Conservation (phyloP, 2,888 invertebrate genomes). For the Bugulina stolonifera region DNA sequence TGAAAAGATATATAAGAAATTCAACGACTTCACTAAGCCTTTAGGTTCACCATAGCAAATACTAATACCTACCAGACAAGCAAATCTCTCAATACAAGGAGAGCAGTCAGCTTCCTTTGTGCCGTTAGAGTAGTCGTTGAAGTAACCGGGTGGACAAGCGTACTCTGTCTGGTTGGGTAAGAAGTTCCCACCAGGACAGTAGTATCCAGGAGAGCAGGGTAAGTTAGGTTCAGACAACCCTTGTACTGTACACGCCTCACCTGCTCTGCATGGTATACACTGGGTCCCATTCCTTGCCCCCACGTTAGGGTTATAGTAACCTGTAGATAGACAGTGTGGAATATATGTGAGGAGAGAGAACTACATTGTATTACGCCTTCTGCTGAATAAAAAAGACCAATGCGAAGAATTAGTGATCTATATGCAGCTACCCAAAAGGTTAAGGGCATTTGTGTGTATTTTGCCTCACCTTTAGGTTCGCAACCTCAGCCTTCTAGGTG, state of each 20-base stretch:
- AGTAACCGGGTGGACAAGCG: constrained; percentile 46
- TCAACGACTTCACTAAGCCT: too few relatives aligned
- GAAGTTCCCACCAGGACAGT: constrained; percentile 46
- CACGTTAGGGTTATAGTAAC: constrained; percentile 40
- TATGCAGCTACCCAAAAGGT: too few relatives aligned
- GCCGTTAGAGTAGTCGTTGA: constrained; percentile 43
- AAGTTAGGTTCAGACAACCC: constrained; percentile 41
- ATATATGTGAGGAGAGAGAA: too few relatives aligned
- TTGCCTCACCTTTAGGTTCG: too few relatives aligned
- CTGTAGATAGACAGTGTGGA: constrained; percentile 33
- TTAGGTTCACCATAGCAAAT: too few relatives aligned
- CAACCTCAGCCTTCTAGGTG: too few relatives aligned
- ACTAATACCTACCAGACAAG: constrained; percentile 34
- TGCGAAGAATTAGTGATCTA: too few relatives aligned
- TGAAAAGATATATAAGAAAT: too few relatives aligned
- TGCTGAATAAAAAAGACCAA: too few relatives aligned
- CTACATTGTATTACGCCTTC: too few relatives aligned
- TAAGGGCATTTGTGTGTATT: too few relatives aligned
- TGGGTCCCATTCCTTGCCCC: constrained; percentile 32
- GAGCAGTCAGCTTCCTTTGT: constrained; percentile 43
- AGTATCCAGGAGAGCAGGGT: constrained; percentile 45
- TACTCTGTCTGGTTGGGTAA: constrained; percentile 41
- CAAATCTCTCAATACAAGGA: constrained; percentile 36
- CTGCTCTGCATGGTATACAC: constrained; percentile 41
- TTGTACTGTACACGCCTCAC: constrained; percentile 40